Conservation (phyloP, 1,140 invertebrate genomes). For the Saccostrea cuccullata region DNA sequence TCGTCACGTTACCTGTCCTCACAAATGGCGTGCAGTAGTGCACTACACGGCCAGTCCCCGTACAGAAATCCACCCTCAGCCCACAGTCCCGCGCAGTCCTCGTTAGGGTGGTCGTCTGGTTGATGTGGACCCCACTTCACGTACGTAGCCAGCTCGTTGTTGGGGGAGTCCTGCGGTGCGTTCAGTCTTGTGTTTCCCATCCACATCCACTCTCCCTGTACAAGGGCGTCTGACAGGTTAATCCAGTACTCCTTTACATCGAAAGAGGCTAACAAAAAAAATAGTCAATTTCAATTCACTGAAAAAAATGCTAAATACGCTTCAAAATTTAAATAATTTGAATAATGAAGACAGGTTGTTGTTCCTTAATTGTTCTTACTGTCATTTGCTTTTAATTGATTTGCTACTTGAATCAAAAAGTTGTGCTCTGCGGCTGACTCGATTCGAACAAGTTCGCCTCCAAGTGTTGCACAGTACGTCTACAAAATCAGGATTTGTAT, state of each 20-base stretch:
- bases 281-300: no score
- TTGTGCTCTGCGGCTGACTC: constrained; percentile 15
- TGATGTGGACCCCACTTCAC: background rate
- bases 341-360: background rate
- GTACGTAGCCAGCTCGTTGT: background rate
- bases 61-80: background rate
- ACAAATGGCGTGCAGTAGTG: background rate
- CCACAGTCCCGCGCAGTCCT: constrained; percentile 19
- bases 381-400: background rate
- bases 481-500: background rate
- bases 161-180: background rate
- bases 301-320: background rate
- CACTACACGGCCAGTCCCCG: constrained; percentile 11
- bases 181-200: background rate
- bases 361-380: background rate
- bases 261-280: background rate
- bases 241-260: constrained; percentile 25
- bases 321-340: background rate
- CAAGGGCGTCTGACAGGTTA: background rate
- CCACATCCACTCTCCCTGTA: constrained; percentile 17
- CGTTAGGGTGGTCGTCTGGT: background rate
- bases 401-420: constrained; percentile 2
- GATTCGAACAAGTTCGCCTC: background rate
- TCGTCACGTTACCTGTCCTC: background rate
- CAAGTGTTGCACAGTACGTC: background rate